phyloP scores from a whole-genome alignment of 2,888 invertebrate species.

The Leistus spinibarbis region DNA sequence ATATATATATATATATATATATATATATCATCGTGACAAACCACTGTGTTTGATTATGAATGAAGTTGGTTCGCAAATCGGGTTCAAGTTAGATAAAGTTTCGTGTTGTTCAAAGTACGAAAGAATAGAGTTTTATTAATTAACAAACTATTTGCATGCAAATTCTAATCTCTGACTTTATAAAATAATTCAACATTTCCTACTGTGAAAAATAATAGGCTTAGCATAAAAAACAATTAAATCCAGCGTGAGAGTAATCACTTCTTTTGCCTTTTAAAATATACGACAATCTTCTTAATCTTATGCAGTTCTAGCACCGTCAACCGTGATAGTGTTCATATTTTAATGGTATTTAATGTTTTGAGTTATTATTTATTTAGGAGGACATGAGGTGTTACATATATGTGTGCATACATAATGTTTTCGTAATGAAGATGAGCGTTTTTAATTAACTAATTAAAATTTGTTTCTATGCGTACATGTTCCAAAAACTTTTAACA shows the following conservation, averaged over 20 bases:
- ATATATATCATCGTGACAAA: no score
- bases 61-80: no score
- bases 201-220: background rate
- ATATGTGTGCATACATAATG: background rate
- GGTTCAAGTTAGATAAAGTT: no score
- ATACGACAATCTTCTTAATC: background rate
- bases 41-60: no score
- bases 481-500: background rate
- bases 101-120: no score
- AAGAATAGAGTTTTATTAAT: no score
- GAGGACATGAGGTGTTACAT: no score
- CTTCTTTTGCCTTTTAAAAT: background rate
- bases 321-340: no score
- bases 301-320: no score
- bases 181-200: background rate
- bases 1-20: no score
- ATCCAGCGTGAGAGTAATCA: background rate
- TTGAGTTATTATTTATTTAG: no score
- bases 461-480: background rate
- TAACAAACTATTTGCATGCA: background rate
- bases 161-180: background rate
- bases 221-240: background rate
- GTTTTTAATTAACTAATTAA: constrained; percentile 6
- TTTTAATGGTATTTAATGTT: no score
- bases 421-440: background rate